Evolutionary conservation across 2,113 vertebrate species (phyloP).

Genomic region (Atherinomorus stipes): DNA sequence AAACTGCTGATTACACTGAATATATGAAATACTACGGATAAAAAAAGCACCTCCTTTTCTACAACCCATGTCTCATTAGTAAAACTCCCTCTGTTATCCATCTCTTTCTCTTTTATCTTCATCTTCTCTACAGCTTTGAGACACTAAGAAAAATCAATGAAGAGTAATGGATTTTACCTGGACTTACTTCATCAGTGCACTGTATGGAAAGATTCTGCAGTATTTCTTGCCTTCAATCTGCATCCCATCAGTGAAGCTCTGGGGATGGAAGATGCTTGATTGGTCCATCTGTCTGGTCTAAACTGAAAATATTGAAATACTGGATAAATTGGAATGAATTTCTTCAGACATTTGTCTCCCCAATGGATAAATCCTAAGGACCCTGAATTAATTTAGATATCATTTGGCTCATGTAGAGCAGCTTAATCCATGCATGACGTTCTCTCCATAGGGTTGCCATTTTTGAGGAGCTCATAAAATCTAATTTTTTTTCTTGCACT

Average conservation of each 20-base stretch:
- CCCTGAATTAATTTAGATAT: too few relatives aligned
- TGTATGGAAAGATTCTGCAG: constrained; percentile 17
- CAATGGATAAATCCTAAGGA: too few relatives aligned
- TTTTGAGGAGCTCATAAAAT: too few relatives aligned
- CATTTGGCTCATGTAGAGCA: too few relatives aligned
- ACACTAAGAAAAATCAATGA: constrained; percentile 43
- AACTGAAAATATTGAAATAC: not conserved
- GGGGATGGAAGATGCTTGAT: too few relatives aligned
- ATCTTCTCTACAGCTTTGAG: constrained; percentile 19
- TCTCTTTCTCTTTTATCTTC: constrained; percentile 39
- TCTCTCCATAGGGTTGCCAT: too few relatives aligned
- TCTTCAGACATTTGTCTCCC: too few relatives aligned
- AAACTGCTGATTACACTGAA: constrained; percentile 20
- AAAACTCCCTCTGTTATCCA: constrained; percentile 9
- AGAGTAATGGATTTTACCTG: constrained; percentile 51
- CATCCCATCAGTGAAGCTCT: not conserved
- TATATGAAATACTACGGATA: not conserved
- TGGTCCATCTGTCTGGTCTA: not conserved
- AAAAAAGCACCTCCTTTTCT: not conserved
- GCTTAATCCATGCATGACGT: too few relatives aligned
- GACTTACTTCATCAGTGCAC: constrained; percentile 23
- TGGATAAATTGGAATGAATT: too few relatives aligned
- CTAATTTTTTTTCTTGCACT: too few relatives aligned
- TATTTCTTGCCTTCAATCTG: constrained; percentile 16
- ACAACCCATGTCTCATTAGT: constrained; percentile 3